Evolutionary conservation across 2,113 vertebrate species (phyloP).

Genomic region (Rhinopomastus cyanomelas): DNA sequence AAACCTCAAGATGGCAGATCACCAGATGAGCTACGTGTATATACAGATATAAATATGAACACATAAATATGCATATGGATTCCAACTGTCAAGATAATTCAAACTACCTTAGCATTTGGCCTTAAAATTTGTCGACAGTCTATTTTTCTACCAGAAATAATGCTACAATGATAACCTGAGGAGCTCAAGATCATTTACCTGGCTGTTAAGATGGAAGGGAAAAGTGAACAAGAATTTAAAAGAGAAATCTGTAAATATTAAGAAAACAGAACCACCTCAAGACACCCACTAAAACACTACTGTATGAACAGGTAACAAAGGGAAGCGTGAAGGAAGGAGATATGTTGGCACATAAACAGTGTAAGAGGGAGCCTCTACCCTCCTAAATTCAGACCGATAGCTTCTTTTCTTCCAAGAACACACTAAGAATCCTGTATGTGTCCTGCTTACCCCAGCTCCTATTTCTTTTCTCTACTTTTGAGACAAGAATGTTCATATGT

Average conservation of each 20-base stretch:
- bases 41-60: neutral
- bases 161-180: neutral
- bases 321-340: neutral
- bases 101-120: neutral
- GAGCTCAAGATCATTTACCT: neutral
- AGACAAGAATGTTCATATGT: neutral
- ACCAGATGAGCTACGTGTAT: neutral
- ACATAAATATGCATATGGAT: neutral
- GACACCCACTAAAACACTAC: neutral
- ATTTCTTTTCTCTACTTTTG: neutral
- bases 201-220: neutral
- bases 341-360: neutral
- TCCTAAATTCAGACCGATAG: neutral
- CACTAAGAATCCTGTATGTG: neutral
- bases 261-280: neutral
- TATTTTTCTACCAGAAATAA: neutral
- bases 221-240: neutral
- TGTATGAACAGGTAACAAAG: neutral
- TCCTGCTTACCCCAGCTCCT: neutral
- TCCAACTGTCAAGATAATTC: slow-evolving; percentile 1
- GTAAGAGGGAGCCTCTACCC: neutral
- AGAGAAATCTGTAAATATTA: neutral
- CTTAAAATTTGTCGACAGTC: neutral
- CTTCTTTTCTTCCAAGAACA: neutral
- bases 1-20: slow-evolving; percentile 9